Evolutionary conservation across 1,140 invertebrate genomes (phyloP).

Genomic region (Lerema accius): DNA sequence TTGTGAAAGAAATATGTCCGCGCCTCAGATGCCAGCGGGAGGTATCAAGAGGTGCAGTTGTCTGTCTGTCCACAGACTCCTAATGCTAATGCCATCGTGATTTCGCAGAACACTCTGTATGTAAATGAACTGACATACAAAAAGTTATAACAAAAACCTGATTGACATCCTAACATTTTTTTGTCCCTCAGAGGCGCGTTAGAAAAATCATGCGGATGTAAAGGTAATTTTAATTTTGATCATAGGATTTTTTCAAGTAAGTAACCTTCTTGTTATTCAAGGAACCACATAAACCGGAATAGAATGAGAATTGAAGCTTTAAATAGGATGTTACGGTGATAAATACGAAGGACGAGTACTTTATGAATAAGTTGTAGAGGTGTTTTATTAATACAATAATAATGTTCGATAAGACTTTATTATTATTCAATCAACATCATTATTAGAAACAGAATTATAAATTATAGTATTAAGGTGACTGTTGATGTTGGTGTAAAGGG

Average conservation of each 20-base stretch:
- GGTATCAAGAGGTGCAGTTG: conserved; percentile 19
- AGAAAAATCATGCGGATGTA: conserved; percentile 26
- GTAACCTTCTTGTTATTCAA: not conserved
- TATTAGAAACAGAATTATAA: conserved; percentile 13
- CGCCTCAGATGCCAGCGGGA: conserved; percentile 15
- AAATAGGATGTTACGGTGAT: not conserved
- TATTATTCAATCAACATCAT: not conserved
- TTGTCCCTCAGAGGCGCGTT: conserved; percentile 39
- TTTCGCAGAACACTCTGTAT: conserved; percentile 73
- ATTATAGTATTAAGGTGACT: not conserved
- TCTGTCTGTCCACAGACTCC: conserved; percentile 41
- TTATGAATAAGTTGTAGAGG: not conserved
- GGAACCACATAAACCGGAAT: not conserved
- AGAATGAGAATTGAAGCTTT: not conserved
- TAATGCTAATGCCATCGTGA: conserved; percentile 51
- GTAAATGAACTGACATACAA: conserved; percentile 64
- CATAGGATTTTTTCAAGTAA: conserved; percentile 1
- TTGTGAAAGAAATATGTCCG: conserved; percentile 19
- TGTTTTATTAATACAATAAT: no score
- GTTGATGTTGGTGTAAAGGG: not conserved
- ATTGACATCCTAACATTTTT: conserved; percentile 55
- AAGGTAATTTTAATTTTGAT: conserved; percentile 10
- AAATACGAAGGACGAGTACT: not conserved
- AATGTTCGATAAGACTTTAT: no score
- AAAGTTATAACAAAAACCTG: conserved; percentile 53